Evolutionary conservation across 2,888 invertebrate species (phyloP).

Genomic region (Dendrolimus houi): DNA sequence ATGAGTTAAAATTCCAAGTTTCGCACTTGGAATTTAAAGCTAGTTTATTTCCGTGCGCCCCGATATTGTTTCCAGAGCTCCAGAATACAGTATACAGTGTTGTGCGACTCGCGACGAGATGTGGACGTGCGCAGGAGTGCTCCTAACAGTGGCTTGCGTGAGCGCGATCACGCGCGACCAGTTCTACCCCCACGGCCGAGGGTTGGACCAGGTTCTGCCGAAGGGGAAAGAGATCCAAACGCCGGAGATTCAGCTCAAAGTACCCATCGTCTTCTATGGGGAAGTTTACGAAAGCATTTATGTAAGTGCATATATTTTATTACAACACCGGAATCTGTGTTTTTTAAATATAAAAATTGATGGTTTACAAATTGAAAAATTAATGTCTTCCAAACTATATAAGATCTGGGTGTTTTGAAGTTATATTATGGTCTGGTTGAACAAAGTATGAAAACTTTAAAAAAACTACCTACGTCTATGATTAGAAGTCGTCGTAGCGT

Average conservation of each 20-base stretch:
- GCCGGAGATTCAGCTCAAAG: conserved; percentile 78
- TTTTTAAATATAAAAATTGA: too few species aligned
- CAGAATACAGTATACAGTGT: conserved; percentile 29
- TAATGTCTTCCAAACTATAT: too few species aligned
- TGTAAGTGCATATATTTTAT: conserved; percentile 79
- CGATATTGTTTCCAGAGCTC: conserved; percentile 6
- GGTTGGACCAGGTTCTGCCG: conserved; percentile 72
- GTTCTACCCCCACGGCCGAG: conserved; percentile 77
- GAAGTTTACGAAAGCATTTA: conserved; percentile 84
- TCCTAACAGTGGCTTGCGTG: conserved; percentile 41
- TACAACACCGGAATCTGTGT: background rate
- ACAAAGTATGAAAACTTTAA: too few species aligned
- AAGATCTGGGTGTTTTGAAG: too few species aligned
- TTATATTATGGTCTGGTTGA: too few species aligned
- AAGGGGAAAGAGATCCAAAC: conserved; percentile 79
- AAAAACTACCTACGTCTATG: too few species aligned
- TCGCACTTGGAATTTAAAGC: too few species aligned
- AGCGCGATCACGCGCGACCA: conserved; percentile 68
- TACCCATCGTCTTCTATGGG: conserved; percentile 88
- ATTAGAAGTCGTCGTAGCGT: too few species aligned
- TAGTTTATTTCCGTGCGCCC: conserved; percentile 7
- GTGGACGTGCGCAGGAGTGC: conserved; percentile 60
- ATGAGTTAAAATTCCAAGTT: background rate
- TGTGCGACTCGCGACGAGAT: conserved; percentile 33
- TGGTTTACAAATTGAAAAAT: too few species aligned